Base-by-base conservation (phyloP, 2,113 vertebrate genomes). In the Notothenia coriiceps region DNA sequence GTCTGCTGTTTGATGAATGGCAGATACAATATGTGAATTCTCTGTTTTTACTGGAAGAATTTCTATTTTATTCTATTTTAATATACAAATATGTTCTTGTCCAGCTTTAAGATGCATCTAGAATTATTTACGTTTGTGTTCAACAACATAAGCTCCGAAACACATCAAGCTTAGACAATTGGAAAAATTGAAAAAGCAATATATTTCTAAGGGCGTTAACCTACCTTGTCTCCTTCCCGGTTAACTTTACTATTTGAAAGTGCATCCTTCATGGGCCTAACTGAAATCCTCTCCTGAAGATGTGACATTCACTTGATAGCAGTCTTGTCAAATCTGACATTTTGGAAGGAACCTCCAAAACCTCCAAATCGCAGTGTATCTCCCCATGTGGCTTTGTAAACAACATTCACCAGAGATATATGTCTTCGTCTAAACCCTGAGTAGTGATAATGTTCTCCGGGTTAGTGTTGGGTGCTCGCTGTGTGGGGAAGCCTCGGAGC, bases 311-410 rank as follows among this genome's bases (percentile, higher is more conserved):
- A 35, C 44, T 72, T 74, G 4, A 74, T 18, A 54, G 33, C 43
- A 64, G 11, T 47, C 47, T 83, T n/a, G 13, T 77, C 18, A 85
- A 86, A 63, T 85, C 14, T 14, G 29, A 70, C 47, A 40, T 52
- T 65, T 52, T 73, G 62, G 60, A 57, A 49, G 56, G 25, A 77
- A 49, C 18, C 35, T 68, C 50, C 59, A 6, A 35, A 64, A 57
- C 64, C 74, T 80, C 71, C 44, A 61, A 75, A 77, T 71, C 49
- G 51, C 76, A 55, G 55, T 66, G 2, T 74, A 12, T 87, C 63
- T 62, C 60, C 51, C 68, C 68, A 66, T 75, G 85, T 71, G 80
- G 75, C 71, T 70, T 57, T 70, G 63, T 82, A 66, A 82, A 68
- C 76, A 79, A 55, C 35, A 50, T 75, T 44, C 54, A 54, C 43